These are phyloP conservation scores for Pipistrellus pipistrellus DNA, from an alignment of 2,797 vertebrate genomes.

Conservation along the genomic window DNA sequence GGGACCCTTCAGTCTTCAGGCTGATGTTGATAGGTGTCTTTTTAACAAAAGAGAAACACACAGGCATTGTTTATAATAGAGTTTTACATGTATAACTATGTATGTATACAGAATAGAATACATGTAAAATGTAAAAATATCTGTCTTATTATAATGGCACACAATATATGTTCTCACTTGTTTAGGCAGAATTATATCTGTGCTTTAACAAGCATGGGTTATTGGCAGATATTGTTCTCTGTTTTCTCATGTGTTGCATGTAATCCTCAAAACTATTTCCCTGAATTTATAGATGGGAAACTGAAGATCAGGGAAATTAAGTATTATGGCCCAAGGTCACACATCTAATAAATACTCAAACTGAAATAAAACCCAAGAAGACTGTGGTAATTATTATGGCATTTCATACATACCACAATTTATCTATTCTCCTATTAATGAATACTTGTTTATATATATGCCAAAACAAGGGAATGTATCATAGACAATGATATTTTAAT, in stretches of 20 bases:
- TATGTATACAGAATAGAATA: neutral
- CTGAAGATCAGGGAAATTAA: neutral
- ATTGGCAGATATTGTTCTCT: neutral
- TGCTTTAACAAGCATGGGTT: neutral
- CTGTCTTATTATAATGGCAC: neutral
- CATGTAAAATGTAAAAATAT: neutral
- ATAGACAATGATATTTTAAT: slow-evolving; percentile 23
- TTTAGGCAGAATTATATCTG: neutral
- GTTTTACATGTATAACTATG: neutral
- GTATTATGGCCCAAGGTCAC: neutral
- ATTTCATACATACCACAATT: slow-evolving; percentile 8
- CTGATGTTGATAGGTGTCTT: neutral
- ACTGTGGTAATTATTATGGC: neutral
- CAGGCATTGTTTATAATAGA: neutral
- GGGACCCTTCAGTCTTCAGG: no score
- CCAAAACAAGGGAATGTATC: neutral
- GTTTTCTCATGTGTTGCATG: neutral
- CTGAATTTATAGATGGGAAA: neutral
- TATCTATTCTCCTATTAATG: slow-evolving; percentile 16
- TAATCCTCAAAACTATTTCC: slow-evolving; percentile 16
- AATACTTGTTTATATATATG: neutral
- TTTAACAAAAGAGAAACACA: neutral
- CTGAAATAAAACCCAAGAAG: neutral
- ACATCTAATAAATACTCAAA: slow-evolving; percentile 3
- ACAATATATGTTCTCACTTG: neutral